These are phyloP conservation scores for Radopholus similis DNA, from an alignment of 1,140 invertebrate species.

Conservation along the genomic window DNA sequence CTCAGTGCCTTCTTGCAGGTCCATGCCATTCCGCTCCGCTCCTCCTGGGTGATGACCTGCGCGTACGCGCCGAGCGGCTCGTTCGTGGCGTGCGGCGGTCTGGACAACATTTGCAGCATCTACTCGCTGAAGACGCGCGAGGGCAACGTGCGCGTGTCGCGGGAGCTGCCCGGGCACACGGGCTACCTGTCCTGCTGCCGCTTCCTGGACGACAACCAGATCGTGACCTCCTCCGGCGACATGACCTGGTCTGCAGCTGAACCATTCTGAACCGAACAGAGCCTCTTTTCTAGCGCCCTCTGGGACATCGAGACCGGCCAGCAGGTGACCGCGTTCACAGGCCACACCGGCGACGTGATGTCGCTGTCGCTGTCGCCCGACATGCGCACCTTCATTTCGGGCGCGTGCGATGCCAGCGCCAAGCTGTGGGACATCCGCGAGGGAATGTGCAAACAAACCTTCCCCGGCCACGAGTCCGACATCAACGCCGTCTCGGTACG, in stretches of 20 bases:
- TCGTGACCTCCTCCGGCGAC: slow-evolving; percentile 92
- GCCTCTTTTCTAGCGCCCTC: slow-evolving; percentile 72
- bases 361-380: slow-evolving; percentile 80
- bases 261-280: background rate
- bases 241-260: slow-evolving; percentile 77
- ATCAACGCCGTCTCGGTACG: slow-evolving; percentile 90
- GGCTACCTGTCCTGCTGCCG: slow-evolving; percentile 95
- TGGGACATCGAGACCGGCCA: slow-evolving; percentile 98
- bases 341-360: slow-evolving; percentile 96
- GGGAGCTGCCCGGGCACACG: slow-evolving; percentile 92
- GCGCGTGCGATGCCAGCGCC: slow-evolving; percentile 91
- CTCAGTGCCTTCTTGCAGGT: too few relatives aligned
- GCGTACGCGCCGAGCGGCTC: slow-evolving; percentile 93
- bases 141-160: slow-evolving; percentile 86
- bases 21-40: slow-evolving; percentile 90
- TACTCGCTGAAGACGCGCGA: slow-evolving; percentile 90
- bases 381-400: slow-evolving; percentile 91
- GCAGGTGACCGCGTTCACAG: slow-evolving; percentile 89
- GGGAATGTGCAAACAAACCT: slow-evolving; percentile 91
- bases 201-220: slow-evolving; percentile 96
- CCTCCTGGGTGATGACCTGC: slow-evolving; percentile 98
- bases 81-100: slow-evolving; percentile 91
- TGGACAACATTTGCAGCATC: slow-evolving; percentile 97
- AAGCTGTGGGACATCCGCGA: slow-evolving; percentile 96
- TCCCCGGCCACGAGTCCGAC: slow-evolving; percentile 94